Evolutionary conservation across 2,888 invertebrate species (phyloP).

Genomic region (Toxonevra muliebris): DNA sequence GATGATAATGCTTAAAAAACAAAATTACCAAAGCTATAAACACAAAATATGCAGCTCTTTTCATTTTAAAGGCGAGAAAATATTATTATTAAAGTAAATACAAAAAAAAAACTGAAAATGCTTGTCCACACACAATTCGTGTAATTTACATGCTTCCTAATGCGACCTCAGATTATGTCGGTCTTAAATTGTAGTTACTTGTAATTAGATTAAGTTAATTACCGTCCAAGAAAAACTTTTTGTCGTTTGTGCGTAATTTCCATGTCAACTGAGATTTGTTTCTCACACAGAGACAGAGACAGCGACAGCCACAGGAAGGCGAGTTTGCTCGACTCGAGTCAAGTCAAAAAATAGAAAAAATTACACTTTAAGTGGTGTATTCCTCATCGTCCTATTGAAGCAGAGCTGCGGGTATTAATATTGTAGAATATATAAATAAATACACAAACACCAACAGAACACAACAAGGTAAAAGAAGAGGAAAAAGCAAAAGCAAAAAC

Average conservation of each 20-base stretch:
- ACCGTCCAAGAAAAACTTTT: constrained; percentile 7
- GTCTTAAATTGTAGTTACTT: constrained; percentile 20
- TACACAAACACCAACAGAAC: constrained; percentile 6
- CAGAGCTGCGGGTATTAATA: too few relatives aligned
- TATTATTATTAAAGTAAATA: too few relatives aligned
- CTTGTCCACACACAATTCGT: neutral
- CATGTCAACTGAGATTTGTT: neutral
- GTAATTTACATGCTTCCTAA: neutral
- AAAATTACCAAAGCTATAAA: too few relatives aligned
- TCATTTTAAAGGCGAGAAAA: too few relatives aligned
- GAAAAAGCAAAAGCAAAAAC: neutral
- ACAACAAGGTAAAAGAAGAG: neutral
- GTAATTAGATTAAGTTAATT: constrained; percentile 29
- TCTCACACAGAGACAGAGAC: neutral
- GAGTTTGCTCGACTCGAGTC: too few relatives aligned
- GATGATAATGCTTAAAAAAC: too few relatives aligned
- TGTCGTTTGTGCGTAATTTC: neutral
- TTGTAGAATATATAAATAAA: neutral
- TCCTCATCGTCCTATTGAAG: too few relatives aligned
- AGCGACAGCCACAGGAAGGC: neutral
- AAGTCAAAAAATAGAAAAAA: neutral
- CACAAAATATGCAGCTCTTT: too few relatives aligned
- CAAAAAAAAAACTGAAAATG: too few relatives aligned
- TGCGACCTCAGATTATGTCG: constrained; percentile 18
- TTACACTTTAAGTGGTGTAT: too few relatives aligned